phyloP scores from a whole-genome alignment of 2,797 vertebrate species.

The Denticeps clupeoides region DNA sequence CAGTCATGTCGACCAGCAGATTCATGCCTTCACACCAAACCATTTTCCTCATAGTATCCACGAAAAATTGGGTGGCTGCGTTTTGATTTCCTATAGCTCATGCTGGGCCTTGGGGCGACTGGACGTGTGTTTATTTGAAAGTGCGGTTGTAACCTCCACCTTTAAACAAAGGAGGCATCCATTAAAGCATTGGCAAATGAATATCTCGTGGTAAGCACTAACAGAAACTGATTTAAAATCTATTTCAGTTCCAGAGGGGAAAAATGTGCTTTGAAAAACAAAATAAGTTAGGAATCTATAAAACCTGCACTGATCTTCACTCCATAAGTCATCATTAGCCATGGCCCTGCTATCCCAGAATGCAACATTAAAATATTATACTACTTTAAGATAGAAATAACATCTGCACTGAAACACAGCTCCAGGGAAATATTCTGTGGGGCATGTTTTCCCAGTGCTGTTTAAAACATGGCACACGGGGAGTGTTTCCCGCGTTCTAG shows the following conservation, averaged over 20 bases:
- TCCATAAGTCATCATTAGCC: too few species aligned
- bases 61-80: background rate
- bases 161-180: background rate
- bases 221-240: slow-evolving; percentile 2
- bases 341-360: too few species aligned
- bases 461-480: too few species aligned
- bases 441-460: too few species aligned
- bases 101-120: background rate
- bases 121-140: slow-evolving; percentile 9
- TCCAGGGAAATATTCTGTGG: too few species aligned
- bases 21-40: background rate
- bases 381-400: too few species aligned
- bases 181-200: background rate
- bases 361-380: too few species aligned
- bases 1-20: background rate
- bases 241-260: background rate
- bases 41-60: background rate
- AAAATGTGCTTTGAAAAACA: background rate
- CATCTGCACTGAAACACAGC: too few species aligned
- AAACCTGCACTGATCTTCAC: too few species aligned
- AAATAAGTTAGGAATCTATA: too few species aligned
- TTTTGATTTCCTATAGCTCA: background rate
- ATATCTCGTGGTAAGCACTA: background rate
- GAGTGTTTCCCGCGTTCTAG: too few species aligned
- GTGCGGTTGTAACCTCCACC: slow-evolving; percentile 9